Percentiles rank a stretch among this genome's conserved stretches.
These are phyloP conservation scores for Sclerodermus sp. DNA, from an alignment of 2,888 invertebrate genomes.

Conservation along the genomic window DNA sequence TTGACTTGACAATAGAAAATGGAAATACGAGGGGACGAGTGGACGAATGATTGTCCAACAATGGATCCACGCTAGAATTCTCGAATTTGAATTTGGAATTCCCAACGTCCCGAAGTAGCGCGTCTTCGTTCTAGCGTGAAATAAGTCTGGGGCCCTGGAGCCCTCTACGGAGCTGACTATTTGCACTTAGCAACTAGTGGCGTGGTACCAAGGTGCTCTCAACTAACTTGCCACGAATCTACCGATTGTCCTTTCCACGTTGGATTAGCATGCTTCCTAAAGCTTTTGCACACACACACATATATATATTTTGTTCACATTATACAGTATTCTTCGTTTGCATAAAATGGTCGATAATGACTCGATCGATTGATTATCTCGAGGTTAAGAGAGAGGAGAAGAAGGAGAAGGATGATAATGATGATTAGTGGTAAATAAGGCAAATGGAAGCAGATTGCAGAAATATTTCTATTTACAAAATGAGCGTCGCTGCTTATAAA, in stretches of 20 bases:
- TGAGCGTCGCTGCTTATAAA: slow-evolving; percentile 50
- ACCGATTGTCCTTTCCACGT: slow-evolving; percentile 28
- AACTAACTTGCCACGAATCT: slow-evolving; percentile 34
- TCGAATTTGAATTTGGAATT: slow-evolving; percentile 35
- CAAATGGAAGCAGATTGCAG: slow-evolving; percentile 15
- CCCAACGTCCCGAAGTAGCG: slow-evolving; percentile 35
- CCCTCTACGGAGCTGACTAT: slow-evolving; percentile 39
- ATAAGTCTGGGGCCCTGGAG: slow-evolving; percentile 43
- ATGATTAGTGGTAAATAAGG: slow-evolving; percentile 13
- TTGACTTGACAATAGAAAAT: background rate
- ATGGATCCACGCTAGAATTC: slow-evolving; percentile 26
- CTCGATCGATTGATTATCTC: too few species aligned
- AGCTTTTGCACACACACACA: too few species aligned
- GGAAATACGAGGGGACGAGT: background rate
- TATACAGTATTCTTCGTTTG: too few species aligned
- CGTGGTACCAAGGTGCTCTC: slow-evolving; percentile 42
- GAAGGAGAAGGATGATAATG: slow-evolving; percentile 10
- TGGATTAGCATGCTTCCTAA: too few species aligned
- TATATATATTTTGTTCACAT: too few species aligned
- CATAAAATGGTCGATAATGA: too few species aligned
- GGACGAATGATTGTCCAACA: slow-evolving; percentile 10
- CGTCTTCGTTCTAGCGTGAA: slow-evolving; percentile 45
- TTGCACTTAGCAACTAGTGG: slow-evolving; percentile 50
- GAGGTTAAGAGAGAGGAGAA: too few species aligned
- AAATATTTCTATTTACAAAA: slow-evolving; percentile 39